Conservation (phyloP, 2,888 invertebrate genomes). For the Allolobophora icterica region DNA sequence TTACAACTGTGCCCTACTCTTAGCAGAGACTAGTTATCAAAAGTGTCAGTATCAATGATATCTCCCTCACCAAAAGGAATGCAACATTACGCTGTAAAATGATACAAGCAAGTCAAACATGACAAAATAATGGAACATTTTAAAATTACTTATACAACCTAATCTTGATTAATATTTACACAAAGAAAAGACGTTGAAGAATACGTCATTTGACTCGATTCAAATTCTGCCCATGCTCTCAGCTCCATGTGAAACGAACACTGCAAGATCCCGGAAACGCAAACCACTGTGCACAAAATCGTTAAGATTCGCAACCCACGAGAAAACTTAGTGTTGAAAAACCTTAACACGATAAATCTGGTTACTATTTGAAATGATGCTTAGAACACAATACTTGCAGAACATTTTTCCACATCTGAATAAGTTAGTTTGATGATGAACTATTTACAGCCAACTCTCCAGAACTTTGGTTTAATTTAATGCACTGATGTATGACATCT, state of each 20-base stretch:
- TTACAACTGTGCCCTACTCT: not conserved
- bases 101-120: not conserved
- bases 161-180: conserved; percentile 17
- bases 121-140: not conserved
- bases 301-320: not conserved
- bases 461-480: not conserved
- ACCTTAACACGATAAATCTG: not conserved
- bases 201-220: not conserved
- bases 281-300: not conserved
- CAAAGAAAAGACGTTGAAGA: not conserved
- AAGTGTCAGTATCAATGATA: not conserved
- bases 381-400: not conserved
- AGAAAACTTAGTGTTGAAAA: not conserved
- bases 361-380: not conserved
- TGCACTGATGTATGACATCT: not conserved
- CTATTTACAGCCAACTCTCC: not conserved
- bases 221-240: too few species aligned
- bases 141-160: not conserved
- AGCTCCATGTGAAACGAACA: too few species aligned
- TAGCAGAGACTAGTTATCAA: not conserved
- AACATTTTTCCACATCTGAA: conserved; percentile 3
- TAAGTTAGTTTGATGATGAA: not conserved
- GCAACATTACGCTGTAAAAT: not conserved
- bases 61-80: not conserved
- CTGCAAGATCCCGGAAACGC: not conserved